Evolutionary conservation across 2,888 invertebrate genomes (phyloP), one percentile per base, ranked within the genome.

Genomic region (Aphrophora alni): DNA sequence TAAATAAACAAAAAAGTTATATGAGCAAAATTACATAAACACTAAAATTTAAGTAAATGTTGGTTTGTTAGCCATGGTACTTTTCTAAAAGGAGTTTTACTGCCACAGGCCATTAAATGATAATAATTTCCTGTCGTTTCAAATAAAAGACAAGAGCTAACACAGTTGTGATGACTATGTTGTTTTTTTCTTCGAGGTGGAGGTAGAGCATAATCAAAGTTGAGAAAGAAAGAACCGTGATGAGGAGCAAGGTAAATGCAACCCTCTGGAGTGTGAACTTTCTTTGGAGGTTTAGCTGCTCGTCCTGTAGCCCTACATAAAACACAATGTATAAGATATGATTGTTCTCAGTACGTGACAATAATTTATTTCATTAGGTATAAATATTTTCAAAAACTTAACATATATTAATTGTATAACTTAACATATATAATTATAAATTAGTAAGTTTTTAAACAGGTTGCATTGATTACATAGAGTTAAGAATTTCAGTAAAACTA

Each of bases 61-160:
- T 89, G 86, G 83, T 89, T 88, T 38, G 88, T 87, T 86, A 89
- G 89, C 89, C 89, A 89, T 86, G 89, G 89, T 87, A 88, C 88
- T 87, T 89, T 89, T 84, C 88, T 86, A 85, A 89, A 89, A n/a
- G 88, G 82, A 38, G 83, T 82, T 38, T 72, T 51, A 38, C 33
- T 72, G 8, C 38, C 51, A 24, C 28, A 24, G 10, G 25, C n/a
- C 14, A 38, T 38, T 27, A 74, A 33, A 3, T 78, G 78, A 74
- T 68, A 81, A 27, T 78, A 21, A 17, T 80, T 38, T 27, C 51
- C 71, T n/a, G 70, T 51, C 8, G 78, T 27, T 28, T 75, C 70
- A 8, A 78, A 24, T 8, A 81, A 70, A n/a, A 77, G 75, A 71
- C 77, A 77, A 14, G 71, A 38, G 44, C 27, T 27, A 59, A 38